Evolutionary conservation across 2,113 vertebrate genomes (phyloP), one percentile per base, ranked within the genome.

Genomic region (Halichoerus grypus): DNA sequence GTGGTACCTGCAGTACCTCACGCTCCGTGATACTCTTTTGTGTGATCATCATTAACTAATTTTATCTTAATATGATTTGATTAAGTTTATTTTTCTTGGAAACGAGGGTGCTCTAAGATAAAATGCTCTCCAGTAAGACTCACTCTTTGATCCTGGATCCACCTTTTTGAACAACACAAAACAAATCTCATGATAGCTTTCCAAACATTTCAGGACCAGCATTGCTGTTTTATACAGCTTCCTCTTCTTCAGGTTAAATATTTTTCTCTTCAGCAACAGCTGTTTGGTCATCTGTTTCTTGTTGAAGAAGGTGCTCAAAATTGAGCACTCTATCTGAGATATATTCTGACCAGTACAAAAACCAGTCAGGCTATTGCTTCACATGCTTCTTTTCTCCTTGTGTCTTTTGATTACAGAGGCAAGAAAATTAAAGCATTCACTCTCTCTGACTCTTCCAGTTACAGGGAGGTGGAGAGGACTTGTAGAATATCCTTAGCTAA

Each of bases 191-290:
- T 33, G 67, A 63, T 31, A 36, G 14, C 18, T 69, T 72, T 93
- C 76, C 61, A 96, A 67, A 53, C 85, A 79, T 69, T 94, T 94
- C 33, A 89, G 88, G 51, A 81, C 28, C 55, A 26, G 49, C 7
- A 8, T 72, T 92, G 11, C 63, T 90, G 21, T 89, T 96, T 95
- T 55, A 36, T 90, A 31, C 13, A 63, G 49, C 42, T 89, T 94
- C 57, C 55, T 97, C 80, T 95, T 88, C 65, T 90, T 92, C 16
- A 87, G 55, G 57, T n/a, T 63, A 86, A 94, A 57, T 95, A 18
- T 86, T 76, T 86, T 22, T 69, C 13, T 80, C 42, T 72, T 87
- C 12, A 33, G 42, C 39, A 88, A 69, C 19, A 95, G 31, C 76
- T 95, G 42, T 79, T 69, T n/a, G 49, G 33, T 91, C 81, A 76